Conservation (phyloP, 2,797 vertebrate species). For the Oryzias dopingdopingensis region DNA sequence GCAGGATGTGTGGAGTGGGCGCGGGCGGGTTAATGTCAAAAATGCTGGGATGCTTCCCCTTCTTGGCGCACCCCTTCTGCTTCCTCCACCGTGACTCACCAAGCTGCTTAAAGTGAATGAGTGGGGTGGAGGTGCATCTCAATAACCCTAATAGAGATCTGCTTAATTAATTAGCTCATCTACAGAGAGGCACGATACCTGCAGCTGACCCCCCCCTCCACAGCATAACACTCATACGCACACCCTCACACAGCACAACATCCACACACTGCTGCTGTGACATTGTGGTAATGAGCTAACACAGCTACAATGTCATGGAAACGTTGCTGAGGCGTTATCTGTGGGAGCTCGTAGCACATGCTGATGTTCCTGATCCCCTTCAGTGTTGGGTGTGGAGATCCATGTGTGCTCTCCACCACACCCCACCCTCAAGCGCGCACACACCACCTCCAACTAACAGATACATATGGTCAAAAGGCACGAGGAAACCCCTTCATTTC, state of each 20-base stretch:
- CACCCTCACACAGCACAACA: slow-evolving; percentile 64
- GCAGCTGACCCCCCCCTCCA: slow-evolving; percentile 53
- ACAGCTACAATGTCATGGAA: slow-evolving; percentile 79
- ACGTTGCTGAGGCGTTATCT: slow-evolving; percentile 75
- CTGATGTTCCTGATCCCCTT: slow-evolving; percentile 82
- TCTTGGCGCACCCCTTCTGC: slow-evolving; percentile 24
- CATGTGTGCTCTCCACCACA: slow-evolving; percentile 11
- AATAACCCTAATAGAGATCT: slow-evolving; percentile 79
- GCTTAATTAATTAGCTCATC: slow-evolving; percentile 82
- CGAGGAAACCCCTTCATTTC: slow-evolving; percentile 46
- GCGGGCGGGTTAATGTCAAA: slow-evolving; percentile 65
- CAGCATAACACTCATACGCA: slow-evolving; percentile 17
- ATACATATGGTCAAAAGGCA: slow-evolving; percentile 50
- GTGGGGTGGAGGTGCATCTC: slow-evolving; percentile 57
- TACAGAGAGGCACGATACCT: slow-evolving; percentile 74
- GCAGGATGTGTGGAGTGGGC: slow-evolving; percentile 49
- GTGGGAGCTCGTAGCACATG: slow-evolving; percentile 76
- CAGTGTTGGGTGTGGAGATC: slow-evolving; percentile 51
- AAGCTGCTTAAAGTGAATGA: slow-evolving; percentile 19
- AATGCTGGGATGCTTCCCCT: slow-evolving; percentile 62
- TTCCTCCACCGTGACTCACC: slow-evolving; percentile 61
- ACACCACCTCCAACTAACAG: slow-evolving; percentile 22
- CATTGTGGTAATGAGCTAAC: slow-evolving; percentile 82
- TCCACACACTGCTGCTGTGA: slow-evolving; percentile 72
- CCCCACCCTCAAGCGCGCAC: not conserved